phyloP scores from a whole-genome alignment of 2,888 invertebrate species.

The Hecatera dysodea region DNA sequence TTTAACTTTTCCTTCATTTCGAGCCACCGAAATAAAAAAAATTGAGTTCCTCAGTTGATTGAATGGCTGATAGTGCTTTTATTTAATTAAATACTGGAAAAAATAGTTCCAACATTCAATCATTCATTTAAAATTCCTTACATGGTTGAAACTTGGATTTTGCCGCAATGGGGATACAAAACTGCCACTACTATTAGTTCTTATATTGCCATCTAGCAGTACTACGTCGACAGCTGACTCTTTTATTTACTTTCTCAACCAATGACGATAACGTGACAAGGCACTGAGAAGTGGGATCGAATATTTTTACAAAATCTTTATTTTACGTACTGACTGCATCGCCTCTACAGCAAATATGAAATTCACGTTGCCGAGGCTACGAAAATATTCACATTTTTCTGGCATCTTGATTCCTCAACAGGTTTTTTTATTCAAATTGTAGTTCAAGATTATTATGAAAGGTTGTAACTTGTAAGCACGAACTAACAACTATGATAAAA shows the following conservation, averaged over 20 bases:
- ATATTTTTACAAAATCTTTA: too few species aligned
- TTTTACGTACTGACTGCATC: not conserved
- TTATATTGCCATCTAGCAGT: too few species aligned
- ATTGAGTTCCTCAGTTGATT: not conserved
- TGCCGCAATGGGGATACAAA: too few species aligned
- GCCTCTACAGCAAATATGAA: constrained; percentile 1
- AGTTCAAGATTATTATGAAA: constrained; percentile 3
- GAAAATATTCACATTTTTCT: constrained; percentile 9
- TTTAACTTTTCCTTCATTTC: not conserved
- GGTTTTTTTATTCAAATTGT: constrained; percentile 33
- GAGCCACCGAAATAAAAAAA: not conserved
- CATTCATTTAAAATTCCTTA: too few species aligned
- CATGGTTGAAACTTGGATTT: too few species aligned
- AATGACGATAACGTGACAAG: too few species aligned
- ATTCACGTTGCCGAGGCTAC: not conserved
- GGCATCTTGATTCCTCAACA: constrained; percentile 17
- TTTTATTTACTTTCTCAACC: too few species aligned
- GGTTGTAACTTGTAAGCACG: constrained; percentile 8
- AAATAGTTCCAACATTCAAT: too few species aligned
- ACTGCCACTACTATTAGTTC: too few species aligned
- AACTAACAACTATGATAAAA: constrained; percentile 42
- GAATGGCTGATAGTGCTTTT: not conserved
- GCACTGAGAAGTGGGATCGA: not conserved
- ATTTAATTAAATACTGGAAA: not conserved
- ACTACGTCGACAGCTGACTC: too few species aligned